These are phyloP conservation scores for Ursus arctos DNA, from an alignment of 2,113 vertebrate species.

Conservation along the genomic window DNA sequence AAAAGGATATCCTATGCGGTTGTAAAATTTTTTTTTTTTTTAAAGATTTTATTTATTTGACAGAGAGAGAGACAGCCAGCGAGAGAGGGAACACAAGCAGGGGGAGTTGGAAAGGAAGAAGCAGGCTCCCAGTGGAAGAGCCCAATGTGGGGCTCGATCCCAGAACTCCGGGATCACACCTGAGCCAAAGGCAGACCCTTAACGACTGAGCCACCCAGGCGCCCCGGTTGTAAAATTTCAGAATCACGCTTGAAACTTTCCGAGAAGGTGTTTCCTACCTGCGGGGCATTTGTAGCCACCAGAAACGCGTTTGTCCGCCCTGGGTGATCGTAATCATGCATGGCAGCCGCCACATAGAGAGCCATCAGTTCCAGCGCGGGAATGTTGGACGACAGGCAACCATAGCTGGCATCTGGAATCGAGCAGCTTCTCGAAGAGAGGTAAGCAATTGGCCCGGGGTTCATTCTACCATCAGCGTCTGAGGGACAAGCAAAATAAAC, in stretches of 20 bases:
- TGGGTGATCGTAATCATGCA: slow-evolving; percentile 99
- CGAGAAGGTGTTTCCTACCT: slow-evolving; percentile 88
- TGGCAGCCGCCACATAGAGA: slow-evolving; percentile 98
- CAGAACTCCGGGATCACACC: no score
- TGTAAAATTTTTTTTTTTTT: not conserved
- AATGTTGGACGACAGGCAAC: slow-evolving; percentile 96
- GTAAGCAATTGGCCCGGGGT: slow-evolving; percentile 90
- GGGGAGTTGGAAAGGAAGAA: no score
- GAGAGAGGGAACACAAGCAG: no score
- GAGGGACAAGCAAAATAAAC: slow-evolving; percentile 70
- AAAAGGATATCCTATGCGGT: not conserved
- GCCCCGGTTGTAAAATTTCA: not conserved
- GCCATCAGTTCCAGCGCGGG: slow-evolving; percentile 99
- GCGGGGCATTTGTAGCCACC: slow-evolving; percentile 98
- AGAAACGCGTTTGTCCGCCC: slow-evolving; percentile 99
- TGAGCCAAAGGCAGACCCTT: no score
- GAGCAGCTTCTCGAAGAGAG: slow-evolving; percentile 95
- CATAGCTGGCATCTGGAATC: slow-evolving; percentile 94
- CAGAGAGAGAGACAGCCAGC: no score
- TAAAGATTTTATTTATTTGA: no score
- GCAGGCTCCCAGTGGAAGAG: no score
- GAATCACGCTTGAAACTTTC: slow-evolving; percentile 28
- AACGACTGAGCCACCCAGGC: no score
- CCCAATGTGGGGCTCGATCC: no score
- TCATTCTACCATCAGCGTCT: slow-evolving; percentile 92